Percentiles rank a stretch among this genome's conserved stretches.
phyloP scores from a whole-genome alignment of 2,797 vertebrate genomes.

The Enteromius anoplus region DNA sequence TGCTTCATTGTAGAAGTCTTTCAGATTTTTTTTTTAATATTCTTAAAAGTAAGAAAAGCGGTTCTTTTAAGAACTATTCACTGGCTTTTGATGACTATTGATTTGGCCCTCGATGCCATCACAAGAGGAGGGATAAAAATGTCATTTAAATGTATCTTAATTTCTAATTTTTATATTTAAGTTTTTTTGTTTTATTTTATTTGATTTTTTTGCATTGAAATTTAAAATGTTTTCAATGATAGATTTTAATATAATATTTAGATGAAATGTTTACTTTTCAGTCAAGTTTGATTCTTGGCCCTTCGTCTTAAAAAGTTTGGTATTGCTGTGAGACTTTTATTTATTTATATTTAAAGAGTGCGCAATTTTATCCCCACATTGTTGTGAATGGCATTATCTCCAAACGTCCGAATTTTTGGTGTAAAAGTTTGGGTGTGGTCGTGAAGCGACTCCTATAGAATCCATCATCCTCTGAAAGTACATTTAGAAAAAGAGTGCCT shows the following conservation, averaged over 20 bases:
- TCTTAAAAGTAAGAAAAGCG: neutral
- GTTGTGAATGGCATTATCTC: neutral
- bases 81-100: neutral
- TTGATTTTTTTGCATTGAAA: neutral
- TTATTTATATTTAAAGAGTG: neutral
- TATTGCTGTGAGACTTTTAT: too few species aligned
- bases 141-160: neutral
- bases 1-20: neutral
- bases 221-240: neutral
- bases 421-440: slow-evolving; percentile 22
- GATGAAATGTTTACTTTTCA: neutral
- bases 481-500: slow-evolving; percentile 42
- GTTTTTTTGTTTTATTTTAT: neutral
- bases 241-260: neutral
- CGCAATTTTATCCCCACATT: neutral
- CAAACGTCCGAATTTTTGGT: neutral
- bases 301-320: neutral
- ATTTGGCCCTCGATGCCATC: neutral
- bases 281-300: neutral
- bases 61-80: neutral
- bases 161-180: neutral
- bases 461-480: slow-evolving; percentile 15
- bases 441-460: neutral
- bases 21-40: neutral
- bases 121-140: neutral